Evolutionary conservation across 2,113 vertebrate species (phyloP).

Genomic region (Prietella phreatophila): DNA sequence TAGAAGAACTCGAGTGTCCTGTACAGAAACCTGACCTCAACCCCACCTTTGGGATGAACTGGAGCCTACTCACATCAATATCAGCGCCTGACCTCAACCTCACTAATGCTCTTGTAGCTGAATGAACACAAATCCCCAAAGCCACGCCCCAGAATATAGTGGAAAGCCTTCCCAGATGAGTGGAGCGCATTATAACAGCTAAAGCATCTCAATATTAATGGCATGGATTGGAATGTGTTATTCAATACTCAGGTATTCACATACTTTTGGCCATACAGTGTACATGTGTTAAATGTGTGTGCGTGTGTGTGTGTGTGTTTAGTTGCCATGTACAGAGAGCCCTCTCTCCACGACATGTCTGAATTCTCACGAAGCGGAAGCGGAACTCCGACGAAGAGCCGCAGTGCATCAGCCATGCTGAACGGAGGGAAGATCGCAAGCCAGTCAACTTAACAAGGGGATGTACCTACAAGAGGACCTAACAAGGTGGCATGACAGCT

Average conservation of each 20-base stretch:
- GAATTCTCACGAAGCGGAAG: conserved; percentile 95
- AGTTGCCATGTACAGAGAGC: conserved; percentile 99
- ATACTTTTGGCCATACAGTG: not conserved
- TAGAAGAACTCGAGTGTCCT: no score
- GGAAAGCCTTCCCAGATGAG: not conserved
- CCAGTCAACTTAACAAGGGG: conserved; percentile 62
- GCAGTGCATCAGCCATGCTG: conserved; percentile 91
- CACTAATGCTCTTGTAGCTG: not conserved
- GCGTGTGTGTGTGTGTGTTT: conserved; percentile 52
- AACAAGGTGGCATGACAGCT: conserved; percentile 4
- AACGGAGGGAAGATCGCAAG: conserved; percentile 96
- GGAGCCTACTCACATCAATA: not conserved
- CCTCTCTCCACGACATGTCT: conserved; percentile 95
- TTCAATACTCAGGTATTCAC: not conserved
- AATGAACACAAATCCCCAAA: not conserved
- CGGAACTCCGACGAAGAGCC: conserved; percentile 95
- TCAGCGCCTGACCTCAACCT: not conserved
- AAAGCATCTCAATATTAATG: not conserved
- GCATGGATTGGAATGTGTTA: not conserved
- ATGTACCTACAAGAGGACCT: not conserved
- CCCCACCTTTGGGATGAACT: no score
- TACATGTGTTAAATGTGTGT: conserved; percentile 28
- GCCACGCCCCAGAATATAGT: not conserved
- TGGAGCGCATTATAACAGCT: not conserved
- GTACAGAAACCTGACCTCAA: no score